Evolutionary conservation across 2,888 invertebrate genomes (phyloP).

Genomic region (Synergus umbraculus): DNA sequence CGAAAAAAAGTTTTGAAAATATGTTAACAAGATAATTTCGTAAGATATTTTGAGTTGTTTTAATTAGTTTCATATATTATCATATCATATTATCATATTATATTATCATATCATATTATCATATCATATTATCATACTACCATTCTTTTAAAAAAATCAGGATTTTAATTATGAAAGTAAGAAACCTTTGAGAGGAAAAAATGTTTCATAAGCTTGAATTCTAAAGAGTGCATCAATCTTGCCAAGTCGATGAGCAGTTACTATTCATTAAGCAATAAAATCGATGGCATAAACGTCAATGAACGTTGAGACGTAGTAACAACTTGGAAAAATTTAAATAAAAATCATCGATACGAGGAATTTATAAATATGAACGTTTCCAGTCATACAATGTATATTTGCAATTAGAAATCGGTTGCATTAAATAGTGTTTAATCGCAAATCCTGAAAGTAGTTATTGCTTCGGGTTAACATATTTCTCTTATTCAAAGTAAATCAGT

Average conservation of each 20-base stretch:
- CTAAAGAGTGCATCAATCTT: not conserved
- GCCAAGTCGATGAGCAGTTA: not conserved
- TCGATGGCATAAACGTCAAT: not conserved
- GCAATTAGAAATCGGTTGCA: not conserved
- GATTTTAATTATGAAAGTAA: not conserved
- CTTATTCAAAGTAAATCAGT: not conserved
- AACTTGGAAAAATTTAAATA: not conserved
- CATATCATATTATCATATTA: too few relatives aligned
- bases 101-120: not conserved
- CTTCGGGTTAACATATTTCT: too few relatives aligned
- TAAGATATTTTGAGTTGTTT: not conserved
- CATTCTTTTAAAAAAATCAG: not conserved
- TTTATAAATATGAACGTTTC: constrained; percentile 5
- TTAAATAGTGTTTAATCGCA: not conserved
- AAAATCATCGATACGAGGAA: not conserved
- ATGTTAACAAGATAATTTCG: constrained; percentile 16
- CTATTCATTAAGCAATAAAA: not conserved
- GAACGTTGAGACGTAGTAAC: not conserved
- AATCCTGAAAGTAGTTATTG: not conserved
- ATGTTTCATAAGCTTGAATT: not conserved
- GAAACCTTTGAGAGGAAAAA: not conserved
- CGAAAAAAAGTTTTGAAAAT: not conserved
- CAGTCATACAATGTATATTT: not conserved
- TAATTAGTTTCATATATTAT: not conserved
- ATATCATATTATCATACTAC: too few relatives aligned